These are phyloP conservation scores for Rhombomys opimus DNA, from an alignment of 2,113 vertebrate species.

Conservation along the genomic window DNA sequence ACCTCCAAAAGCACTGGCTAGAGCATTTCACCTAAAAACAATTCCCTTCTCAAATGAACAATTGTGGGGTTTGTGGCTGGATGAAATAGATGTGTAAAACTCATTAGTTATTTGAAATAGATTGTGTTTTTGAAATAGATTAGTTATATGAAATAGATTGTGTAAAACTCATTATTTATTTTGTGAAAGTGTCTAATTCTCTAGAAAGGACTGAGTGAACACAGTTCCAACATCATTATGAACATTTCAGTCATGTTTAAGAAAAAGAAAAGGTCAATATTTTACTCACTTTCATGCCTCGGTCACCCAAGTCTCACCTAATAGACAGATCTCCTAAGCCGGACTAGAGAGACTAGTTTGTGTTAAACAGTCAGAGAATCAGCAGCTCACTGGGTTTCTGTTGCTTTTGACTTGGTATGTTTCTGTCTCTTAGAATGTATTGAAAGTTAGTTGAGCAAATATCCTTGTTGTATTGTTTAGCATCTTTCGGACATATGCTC, in stretches of 20 bases:
- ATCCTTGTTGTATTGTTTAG: no score
- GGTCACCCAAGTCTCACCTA: neutral
- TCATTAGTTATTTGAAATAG: neutral
- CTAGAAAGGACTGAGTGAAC: accelerated
- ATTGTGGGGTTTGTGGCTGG: neutral
- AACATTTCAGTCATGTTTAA: neutral
- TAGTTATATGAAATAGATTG: neutral
- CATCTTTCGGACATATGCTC: no score
- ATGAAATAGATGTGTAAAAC: neutral
- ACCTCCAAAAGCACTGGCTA: no score
- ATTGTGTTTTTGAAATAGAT: neutral
- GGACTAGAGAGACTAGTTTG: neutral
- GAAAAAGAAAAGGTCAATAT: neutral
- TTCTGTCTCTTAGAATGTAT: neutral
- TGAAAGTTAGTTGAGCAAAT: constrained; percentile 5
- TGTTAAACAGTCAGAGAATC: neutral
- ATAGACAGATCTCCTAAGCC: neutral
- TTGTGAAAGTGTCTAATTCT: neutral
- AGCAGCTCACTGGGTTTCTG: neutral
- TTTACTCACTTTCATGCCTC: neutral
- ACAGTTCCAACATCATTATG: no score
- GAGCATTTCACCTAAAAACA: neutral
- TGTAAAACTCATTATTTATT: neutral
- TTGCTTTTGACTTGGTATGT: neutral
- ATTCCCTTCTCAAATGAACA: neutral